Evolutionary conservation across 1,140 invertebrate genomes (phyloP).

Genomic region (Magallana gigas): DNA sequence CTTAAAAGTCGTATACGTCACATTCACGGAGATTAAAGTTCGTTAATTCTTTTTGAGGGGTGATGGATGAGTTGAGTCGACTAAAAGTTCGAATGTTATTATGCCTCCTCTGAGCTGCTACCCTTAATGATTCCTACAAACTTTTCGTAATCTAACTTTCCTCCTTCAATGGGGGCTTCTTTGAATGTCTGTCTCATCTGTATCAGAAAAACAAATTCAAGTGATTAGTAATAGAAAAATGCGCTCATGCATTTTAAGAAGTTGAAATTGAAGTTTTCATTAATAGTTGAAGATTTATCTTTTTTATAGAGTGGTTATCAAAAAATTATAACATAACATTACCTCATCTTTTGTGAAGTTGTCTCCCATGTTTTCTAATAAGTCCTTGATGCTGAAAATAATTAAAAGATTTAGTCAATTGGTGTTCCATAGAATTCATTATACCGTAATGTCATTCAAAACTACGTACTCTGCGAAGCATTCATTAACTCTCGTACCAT

Average conservation of each 20-base stretch:
- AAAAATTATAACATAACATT: slow-evolving; percentile 48
- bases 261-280: not conserved
- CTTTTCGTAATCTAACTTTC: slow-evolving; percentile 93
- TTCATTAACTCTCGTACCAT: not conserved
- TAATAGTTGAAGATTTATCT: not conserved
- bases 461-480: not conserved
- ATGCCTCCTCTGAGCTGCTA: slow-evolving; percentile 72
- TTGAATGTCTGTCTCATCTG: slow-evolving; percentile 95
- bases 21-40: slow-evolving; percentile 37
- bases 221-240: no score
- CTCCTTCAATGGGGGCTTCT: slow-evolving; percentile 95
- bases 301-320: not conserved
- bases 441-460: not conserved
- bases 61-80: slow-evolving; percentile 41
- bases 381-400: slow-evolving; percentile 89
- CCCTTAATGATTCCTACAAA: slow-evolving; percentile 91
- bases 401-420: not conserved
- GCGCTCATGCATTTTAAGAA: no score
- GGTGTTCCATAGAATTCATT: no score
- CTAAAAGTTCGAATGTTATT: slow-evolving; percentile 35
- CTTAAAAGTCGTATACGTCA: slow-evolving; percentile 33
- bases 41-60: slow-evolving; percentile 22
- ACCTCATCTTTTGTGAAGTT: slow-evolving; percentile 94
- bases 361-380: slow-evolving; percentile 97
- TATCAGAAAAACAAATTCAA: slow-evolving; percentile 16